Base-by-base conservation (phyloP, 2,888 invertebrate genomes). In the Temnothorax ravouxi region DNA sequence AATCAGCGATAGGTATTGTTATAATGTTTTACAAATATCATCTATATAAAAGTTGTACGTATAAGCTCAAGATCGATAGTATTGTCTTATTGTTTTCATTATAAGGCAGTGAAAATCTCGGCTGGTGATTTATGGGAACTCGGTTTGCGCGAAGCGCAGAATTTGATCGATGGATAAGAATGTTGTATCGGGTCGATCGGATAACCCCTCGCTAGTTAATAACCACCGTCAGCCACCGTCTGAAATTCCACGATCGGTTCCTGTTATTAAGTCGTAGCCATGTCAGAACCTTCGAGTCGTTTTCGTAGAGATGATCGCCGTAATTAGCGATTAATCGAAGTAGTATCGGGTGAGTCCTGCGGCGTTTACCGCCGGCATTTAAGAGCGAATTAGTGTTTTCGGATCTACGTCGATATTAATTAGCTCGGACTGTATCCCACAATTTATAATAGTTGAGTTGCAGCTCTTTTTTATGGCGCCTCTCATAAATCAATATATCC, bases 271-370 rank as follows among this genome's bases (percentile, higher is more conserved):
- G 87, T 88, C 67, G 87, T 88, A 84, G 85, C 85, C 82, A 83
- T 54, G 86, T 81, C 76, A 80, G 77, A 59, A 91, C 93, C 91
- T 82, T 82, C 80, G 77, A 91, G 92, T 92, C 92, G 91, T 92
- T 92, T 93, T 92, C 91, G 88, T 89, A 86, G 87, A 86, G 84
- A 89, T 91, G 92, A 92, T 93, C 92, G 91, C 90, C 88, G 90
- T 92, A 93, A 93, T 93, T 93, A 93, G 90, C 91, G 91, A 93
- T 93, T 93, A 93, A 93, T 92, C 93, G 88, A 90, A 89, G 85
- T 88, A 79, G 87, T 85, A 86, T 88, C 88, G 80, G 80, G 81
- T 41, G 81, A 72, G 25, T 71, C 47, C 56, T 38, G 56, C 59
- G 56, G 71, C 44, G 47, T 56, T 56, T 56, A 59, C 61, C 59